Conservation (phyloP, 1,140 invertebrate genomes). For the Drosophila navojoa region DNA sequence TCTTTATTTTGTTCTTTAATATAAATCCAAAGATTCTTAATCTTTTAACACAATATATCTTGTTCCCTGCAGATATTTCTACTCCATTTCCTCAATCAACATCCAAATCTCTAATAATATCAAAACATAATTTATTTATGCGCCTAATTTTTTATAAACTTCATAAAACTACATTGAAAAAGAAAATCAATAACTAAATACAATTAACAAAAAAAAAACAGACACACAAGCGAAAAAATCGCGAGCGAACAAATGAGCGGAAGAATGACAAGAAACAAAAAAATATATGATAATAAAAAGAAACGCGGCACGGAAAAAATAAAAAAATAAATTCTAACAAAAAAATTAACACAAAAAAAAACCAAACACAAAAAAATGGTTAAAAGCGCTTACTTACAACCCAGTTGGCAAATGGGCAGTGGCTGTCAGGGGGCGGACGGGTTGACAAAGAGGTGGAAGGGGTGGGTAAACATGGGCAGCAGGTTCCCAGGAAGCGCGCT, state of each 20-base stretch:
- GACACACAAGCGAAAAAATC: slow-evolving; percentile 38
- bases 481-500: slow-evolving; percentile 7
- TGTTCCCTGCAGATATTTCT: too few species aligned
- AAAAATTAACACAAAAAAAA: slow-evolving; percentile 15
- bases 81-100: too few species aligned
- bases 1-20: too few species aligned
- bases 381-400: slow-evolving; percentile 79
- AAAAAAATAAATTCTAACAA: slow-evolving; percentile 7
- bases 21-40: too few species aligned
- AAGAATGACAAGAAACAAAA: slow-evolving; percentile 49
- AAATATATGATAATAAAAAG: slow-evolving; percentile 22
- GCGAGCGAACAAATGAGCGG: slow-evolving; percentile 70
- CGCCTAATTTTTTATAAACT: not conserved
- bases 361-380: slow-evolving; percentile 36
- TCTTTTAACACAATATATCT: too few species aligned
- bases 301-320: slow-evolving; percentile 19
- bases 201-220: slow-evolving; percentile 63
- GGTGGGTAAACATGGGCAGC: slow-evolving; percentile 37
- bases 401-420: slow-evolving; percentile 79
- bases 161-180: slow-evolving; percentile 27
- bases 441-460: slow-evolving; percentile 2
- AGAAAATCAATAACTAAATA: slow-evolving; percentile 78
- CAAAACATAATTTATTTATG: too few species aligned
- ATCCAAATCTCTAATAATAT: too few species aligned
- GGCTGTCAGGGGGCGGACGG: not conserved